These are phyloP conservation scores for Agrochola macilenta DNA, from an alignment of 2,888 invertebrate species.

Conservation along the genomic window DNA sequence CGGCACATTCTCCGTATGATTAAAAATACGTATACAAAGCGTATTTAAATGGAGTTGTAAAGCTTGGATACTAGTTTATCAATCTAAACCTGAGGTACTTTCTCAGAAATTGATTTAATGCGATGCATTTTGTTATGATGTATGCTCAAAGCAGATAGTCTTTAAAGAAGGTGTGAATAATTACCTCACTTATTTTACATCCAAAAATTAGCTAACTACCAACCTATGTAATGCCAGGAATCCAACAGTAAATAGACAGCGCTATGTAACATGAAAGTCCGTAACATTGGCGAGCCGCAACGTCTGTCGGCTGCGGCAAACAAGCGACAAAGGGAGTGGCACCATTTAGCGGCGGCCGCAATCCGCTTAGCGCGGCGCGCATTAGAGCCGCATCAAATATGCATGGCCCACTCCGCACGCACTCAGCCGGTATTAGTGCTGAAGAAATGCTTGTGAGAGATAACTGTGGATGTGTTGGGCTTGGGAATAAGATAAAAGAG, in stretches of 20 bases:
- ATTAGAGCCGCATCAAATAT: constrained; percentile 85
- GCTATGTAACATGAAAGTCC: constrained; percentile 54
- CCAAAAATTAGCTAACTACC: neutral
- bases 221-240: constrained; percentile 20
- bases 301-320: constrained; percentile 61
- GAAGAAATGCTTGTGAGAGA: constrained; percentile 51
- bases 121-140: neutral
- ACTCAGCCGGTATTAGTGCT: constrained; percentile 62
- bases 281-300: constrained; percentile 47
- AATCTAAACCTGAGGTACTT: neutral
- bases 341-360: constrained; percentile 80
- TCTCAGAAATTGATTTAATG: neutral
- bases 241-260: constrained; percentile 44
- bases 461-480: constrained; percentile 42
- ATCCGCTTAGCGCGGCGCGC: constrained; percentile 81
- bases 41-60: neutral
- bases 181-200: neutral
- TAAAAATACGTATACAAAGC: neutral
- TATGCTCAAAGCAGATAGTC: neutral
- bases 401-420: constrained; percentile 80
- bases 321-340: constrained; percentile 79
- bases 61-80: neutral
- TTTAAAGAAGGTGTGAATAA: neutral
- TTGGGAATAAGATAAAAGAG: neutral
- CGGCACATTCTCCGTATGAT: neutral